Evolutionary conservation across 1,140 invertebrate genomes (phyloP).

Genomic region (Aphis gossypii): DNA sequence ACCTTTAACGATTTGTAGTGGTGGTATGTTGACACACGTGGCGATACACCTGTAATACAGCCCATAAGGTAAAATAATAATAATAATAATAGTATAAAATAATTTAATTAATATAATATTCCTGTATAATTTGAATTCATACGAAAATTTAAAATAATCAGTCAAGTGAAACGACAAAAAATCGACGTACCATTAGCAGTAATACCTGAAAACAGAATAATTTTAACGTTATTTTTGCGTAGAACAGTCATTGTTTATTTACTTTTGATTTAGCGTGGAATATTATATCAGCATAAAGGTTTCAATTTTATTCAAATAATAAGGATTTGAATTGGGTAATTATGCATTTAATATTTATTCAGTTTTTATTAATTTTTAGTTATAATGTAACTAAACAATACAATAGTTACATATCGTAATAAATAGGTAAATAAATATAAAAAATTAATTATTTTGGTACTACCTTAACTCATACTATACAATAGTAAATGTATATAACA

Average conservation of each 20-base stretch:
- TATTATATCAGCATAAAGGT: too few species aligned
- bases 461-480: too few species aligned
- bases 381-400: too few species aligned
- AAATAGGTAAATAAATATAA: too few species aligned
- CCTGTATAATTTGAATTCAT: neutral
- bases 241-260: neutral
- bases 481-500: too few species aligned
- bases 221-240: neutral
- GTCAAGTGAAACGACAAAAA: neutral
- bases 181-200: neutral
- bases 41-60: neutral
- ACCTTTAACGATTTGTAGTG: neutral
- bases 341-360: neutral
- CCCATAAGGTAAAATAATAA: neutral
- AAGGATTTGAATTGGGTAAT: neutral
- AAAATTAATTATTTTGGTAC: too few species aligned
- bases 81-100: too few species aligned
- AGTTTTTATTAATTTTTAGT: neutral
- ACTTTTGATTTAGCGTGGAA: neutral
- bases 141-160: neutral
- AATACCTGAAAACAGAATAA: neutral
- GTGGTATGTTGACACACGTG: neutral
- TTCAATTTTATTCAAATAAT: neutral
- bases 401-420: neutral
- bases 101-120: neutral